These are phyloP conservation scores for Sylvietta virens DNA, from an alignment of 2,113 vertebrate species.

Conservation along the genomic window DNA sequence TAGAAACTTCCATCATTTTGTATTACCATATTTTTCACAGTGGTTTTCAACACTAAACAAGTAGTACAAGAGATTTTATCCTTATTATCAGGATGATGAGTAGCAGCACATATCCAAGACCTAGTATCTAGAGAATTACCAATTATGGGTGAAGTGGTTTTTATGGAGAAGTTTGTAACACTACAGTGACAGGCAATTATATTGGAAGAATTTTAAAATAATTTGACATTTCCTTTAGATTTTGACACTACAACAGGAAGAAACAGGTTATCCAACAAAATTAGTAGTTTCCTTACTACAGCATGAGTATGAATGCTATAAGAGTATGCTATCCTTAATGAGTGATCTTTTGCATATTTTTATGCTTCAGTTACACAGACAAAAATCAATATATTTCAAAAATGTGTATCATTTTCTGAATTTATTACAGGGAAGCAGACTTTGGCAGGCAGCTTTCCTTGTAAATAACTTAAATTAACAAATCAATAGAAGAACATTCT, in stretches of 20 bases:
- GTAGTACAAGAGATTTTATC: neutral
- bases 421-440: neutral
- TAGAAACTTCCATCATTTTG: neutral
- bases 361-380: neutral
- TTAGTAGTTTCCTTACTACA: neutral
- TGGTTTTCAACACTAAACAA: neutral
- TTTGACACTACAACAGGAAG: neutral
- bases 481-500: slow-evolving; percentile 1
- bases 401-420: neutral
- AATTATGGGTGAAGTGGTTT: neutral
- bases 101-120: neutral
- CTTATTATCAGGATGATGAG: neutral
- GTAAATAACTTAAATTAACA: slow-evolving; percentile 6
- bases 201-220: neutral
- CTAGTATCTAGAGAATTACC: neutral
- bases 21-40: neutral
- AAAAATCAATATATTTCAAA: neutral
- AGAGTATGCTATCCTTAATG: neutral
- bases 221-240: neutral
- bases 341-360: neutral
- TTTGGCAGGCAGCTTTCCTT: neutral
- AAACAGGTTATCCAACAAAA: neutral
- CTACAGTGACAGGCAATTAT: neutral
- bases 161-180: neutral
- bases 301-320: neutral